phyloP scores from a whole-genome alignment of 2,113 vertebrate species.

The Hippocampus abdominalis region DNA sequence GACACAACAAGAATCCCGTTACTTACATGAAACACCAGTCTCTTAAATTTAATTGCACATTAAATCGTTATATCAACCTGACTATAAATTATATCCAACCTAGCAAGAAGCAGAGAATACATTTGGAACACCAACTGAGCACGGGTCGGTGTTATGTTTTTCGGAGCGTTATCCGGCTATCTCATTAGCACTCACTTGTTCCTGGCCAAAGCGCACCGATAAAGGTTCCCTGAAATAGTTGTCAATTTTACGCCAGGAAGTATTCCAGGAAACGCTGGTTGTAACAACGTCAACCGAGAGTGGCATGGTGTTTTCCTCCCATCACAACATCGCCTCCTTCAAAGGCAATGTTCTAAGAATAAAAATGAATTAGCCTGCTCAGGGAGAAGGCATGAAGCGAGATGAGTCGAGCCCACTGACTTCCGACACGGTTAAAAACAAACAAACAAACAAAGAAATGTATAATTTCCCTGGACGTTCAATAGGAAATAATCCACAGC shows the following conservation, averaged over 20 bases:
- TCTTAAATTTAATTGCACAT: neutral
- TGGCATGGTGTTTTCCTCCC: slow-evolving; percentile 16
- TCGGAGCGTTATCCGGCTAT: slow-evolving; percentile 31
- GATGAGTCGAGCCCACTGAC: slow-evolving; percentile 27
- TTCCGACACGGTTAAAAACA: slow-evolving; percentile 18
- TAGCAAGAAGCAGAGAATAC: neutral
- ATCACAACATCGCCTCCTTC: slow-evolving; percentile 43
- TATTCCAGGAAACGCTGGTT: slow-evolving; percentile 39
- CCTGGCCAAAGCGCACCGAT: slow-evolving; percentile 25
- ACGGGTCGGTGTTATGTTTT: slow-evolving; percentile 14
- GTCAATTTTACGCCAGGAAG: slow-evolving; percentile 29
- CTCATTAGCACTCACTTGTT: slow-evolving; percentile 47
- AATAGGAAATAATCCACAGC: neutral
- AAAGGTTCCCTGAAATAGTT: slow-evolving; percentile 22
- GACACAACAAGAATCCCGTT: slow-evolving; percentile 45
- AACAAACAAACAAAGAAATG: neutral
- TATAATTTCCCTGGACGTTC: neutral
- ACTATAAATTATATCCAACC: fast-evolving
- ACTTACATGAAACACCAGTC: slow-evolving; percentile 30
- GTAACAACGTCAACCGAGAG: slow-evolving; percentile 29
- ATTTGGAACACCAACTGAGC: neutral
- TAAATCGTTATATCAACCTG: neutral
- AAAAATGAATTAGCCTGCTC: slow-evolving; percentile 55
- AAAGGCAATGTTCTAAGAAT: slow-evolving; percentile 66
- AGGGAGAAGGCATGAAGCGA: slow-evolving; percentile 18